Evolutionary conservation across 2,888 invertebrate species (phyloP).

Genomic region (Thereva unica): DNA sequence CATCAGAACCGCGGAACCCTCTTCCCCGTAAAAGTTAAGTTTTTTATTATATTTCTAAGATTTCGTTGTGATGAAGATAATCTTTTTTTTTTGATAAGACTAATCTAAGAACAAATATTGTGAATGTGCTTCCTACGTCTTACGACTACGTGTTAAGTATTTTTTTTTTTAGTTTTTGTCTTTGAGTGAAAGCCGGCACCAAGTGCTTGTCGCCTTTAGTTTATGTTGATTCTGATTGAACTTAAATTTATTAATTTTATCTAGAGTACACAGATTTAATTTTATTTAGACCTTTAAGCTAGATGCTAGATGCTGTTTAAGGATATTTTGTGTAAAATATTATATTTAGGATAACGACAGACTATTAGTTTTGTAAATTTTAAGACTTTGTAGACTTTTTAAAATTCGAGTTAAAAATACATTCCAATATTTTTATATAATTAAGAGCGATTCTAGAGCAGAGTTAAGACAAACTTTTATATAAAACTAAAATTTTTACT

Average conservation of each 20-base stretch:
- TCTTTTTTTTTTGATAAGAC: constrained; percentile 9
- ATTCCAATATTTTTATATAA: too few species aligned
- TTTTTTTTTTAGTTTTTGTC: constrained; percentile 5
- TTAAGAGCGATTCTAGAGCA: too few species aligned
- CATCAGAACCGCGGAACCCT: neutral
- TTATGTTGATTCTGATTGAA: constrained; percentile 18
- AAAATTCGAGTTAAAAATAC: too few species aligned
- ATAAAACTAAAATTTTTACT: too few species aligned
- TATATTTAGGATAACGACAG: too few species aligned
- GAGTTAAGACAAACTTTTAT: too few species aligned
- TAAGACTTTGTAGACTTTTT: too few species aligned
- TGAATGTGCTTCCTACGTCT: constrained; percentile 38
- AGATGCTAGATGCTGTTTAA: too few species aligned
- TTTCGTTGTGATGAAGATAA: constrained; percentile 23
- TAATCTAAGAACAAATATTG: neutral
- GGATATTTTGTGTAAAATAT: too few species aligned
- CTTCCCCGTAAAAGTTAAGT: neutral
- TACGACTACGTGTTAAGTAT: constrained; percentile 6
- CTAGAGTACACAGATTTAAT: too few species aligned
- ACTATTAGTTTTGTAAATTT: too few species aligned
- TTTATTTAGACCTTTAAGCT: too few species aligned
- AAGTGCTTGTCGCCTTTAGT: constrained; percentile 23
- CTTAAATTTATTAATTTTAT: neutral
- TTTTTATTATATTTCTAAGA: constrained; percentile 17
- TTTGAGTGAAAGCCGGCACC: constrained; percentile 15